Evolutionary conservation across 2,797 vertebrate species (phyloP).

Genomic region (Alectoris magna): DNA sequence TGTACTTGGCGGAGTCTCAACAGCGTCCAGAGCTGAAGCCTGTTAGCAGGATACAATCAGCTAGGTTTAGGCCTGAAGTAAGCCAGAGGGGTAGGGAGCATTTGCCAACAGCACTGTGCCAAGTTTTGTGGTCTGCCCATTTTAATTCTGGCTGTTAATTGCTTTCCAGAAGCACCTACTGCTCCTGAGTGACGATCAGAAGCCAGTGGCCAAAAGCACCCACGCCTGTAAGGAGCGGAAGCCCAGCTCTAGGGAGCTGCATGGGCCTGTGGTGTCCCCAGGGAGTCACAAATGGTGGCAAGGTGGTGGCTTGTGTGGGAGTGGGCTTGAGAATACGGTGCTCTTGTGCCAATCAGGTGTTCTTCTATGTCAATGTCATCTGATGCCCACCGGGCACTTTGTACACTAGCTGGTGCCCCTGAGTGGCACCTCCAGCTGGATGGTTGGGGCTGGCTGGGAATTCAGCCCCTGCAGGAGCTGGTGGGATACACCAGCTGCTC

Average conservation of each 20-base stretch:
- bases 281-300: neutral
- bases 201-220: slow-evolving; percentile 7
- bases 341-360: rapidly evolving
- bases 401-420: neutral
- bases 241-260: neutral
- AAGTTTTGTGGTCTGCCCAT: slow-evolving; percentile 29
- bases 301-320: neutral
- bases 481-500: neutral
- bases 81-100: slow-evolving; percentile 34
- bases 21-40: neutral
- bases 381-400: rapidly evolving
- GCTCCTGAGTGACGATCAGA: slow-evolving; percentile 10
- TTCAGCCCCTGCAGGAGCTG: neutral
- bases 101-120: slow-evolving; percentile 30
- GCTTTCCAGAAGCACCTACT: slow-evolving; percentile 33
- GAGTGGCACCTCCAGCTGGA: rapidly evolving
- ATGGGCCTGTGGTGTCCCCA: rapidly evolving
- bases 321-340: neutral
- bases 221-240: neutral
- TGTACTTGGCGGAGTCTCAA: slow-evolving; percentile 39
- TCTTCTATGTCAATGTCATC: neutral
- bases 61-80: slow-evolving; percentile 19
- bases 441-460: neutral
- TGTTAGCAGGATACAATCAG: slow-evolving; percentile 25
- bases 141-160: slow-evolving; percentile 51